Conservation (phyloP, 1,140 invertebrate species). For the Drosophila aff. region DNA sequence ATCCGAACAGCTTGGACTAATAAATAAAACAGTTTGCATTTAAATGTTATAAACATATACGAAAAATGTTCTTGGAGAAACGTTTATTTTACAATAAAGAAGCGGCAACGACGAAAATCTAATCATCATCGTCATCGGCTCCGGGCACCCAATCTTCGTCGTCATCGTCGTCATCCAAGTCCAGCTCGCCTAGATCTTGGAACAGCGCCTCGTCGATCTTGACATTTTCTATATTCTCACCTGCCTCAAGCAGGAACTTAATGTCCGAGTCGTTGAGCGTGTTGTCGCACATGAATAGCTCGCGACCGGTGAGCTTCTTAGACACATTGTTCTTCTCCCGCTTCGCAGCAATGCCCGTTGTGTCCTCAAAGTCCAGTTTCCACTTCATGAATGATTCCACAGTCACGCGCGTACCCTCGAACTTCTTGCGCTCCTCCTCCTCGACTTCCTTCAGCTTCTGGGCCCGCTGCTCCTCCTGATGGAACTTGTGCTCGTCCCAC, state of each 20-base stretch:
- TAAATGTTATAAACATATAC: constrained; percentile 55
- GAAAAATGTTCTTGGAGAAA: constrained; percentile 53
- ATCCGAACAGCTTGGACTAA: constrained; percentile 62
- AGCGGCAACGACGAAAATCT: constrained; percentile 1
- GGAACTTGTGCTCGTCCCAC: constrained; percentile 91
- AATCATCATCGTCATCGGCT: constrained; percentile 74
- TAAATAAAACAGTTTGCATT: constrained; percentile 54
- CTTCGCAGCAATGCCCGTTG: constrained; percentile 92
- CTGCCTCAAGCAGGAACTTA: constrained; percentile 96
- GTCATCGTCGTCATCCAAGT: constrained; percentile 90
- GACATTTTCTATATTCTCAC: constrained; percentile 91
- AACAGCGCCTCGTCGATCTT: constrained; percentile 98
- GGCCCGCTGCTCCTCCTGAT: constrained; percentile 89
- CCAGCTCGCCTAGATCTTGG: constrained; percentile 96
- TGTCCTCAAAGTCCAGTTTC: constrained; percentile 97
- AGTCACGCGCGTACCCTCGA: constrained; percentile 97
- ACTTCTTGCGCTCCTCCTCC: constrained; percentile 96
- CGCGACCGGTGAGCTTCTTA: constrained; percentile 93
- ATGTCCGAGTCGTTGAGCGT: constrained; percentile 97
- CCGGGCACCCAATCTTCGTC: constrained; percentile 85
- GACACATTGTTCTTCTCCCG: constrained; percentile 90
- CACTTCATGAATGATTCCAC: constrained; percentile 98
- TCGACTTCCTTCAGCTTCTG: constrained; percentile 91
- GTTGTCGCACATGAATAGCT: constrained; percentile 96
- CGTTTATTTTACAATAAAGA: constrained; percentile 33